Evolutionary conservation across 2,113 vertebrate species (phyloP), one percentile per base, ranked within the genome.

Genomic region (Passer domesticus): DNA sequence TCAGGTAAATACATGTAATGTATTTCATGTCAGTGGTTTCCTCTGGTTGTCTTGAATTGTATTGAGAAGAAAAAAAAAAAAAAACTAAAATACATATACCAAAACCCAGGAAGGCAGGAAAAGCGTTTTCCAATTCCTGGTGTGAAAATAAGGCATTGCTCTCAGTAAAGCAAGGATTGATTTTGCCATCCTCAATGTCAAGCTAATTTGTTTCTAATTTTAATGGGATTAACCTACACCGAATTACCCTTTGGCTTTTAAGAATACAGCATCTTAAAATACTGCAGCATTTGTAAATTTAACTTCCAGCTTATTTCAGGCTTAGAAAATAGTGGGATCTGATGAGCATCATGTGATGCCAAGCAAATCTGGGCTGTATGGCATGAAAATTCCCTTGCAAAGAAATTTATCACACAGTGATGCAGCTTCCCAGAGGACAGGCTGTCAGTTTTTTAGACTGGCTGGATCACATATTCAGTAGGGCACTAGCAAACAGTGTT

Each of bases 21-120:
- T 97, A 4, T 89, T 95, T 96, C 98, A 97, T 14, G 92, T 97
- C 64, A 98, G 96, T 76, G 98, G 90, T 80, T 98, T 98, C 92
- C 95, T 88, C 7, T 97, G 95, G 50, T 96, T 98, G 95, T 98
- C 97, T 93, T 93, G 86, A 98, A 94, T 97, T 94, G 6, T 97
- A 98, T 2, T 93, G 92, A n/a, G 97, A 97, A 91, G 17, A 27
- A 39, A 88, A 39, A 90, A 39, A 88, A 39, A 90, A 87, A 62
- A 96, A 5, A 93, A 98, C 95, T 31, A 81, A 93, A 89, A 79
- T 53, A 89, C 44, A 59, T 37, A 19, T 43, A 60, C 30, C 23
- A 15, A 83, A 89, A 91, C 9, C 52, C 66, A 20, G 43, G 37
- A 91, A 84, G 50, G 72, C 18, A 88, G 27, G 25, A 85, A 91